Percentiles rank a stretch among this genome's conserved stretches.
These are phyloP conservation scores for Theocolax elegans DNA, from an alignment of 1,140 invertebrate genomes.

Conservation along the genomic window DNA sequence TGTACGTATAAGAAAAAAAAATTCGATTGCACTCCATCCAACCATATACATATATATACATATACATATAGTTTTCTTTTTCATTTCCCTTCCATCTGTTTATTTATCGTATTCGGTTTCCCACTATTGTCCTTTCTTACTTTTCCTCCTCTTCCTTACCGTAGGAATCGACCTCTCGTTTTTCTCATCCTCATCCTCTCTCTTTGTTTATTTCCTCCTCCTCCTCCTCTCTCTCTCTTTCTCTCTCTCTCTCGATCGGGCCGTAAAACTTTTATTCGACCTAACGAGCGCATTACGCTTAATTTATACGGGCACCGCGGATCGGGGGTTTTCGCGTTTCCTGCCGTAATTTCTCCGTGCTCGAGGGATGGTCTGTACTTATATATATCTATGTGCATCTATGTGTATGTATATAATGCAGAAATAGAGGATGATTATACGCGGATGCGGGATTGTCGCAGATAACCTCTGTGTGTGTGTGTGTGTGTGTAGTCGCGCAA, in stretches of 20 bases:
- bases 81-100: slow-evolving; percentile 4
- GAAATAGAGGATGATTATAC: slow-evolving; percentile 40
- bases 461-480: slow-evolving; percentile 4
- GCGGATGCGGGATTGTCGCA: slow-evolving; percentile 48
- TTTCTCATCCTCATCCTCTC: background rate
- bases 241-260: slow-evolving; percentile 50
- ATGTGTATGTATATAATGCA: slow-evolving; percentile 38
- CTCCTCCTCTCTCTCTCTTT: background rate
- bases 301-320: slow-evolving; percentile 56
- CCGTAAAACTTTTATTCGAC: slow-evolving; percentile 65
- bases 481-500: background rate
- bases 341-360: slow-evolving; percentile 51
- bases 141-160: no score
- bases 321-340: slow-evolving; percentile 53
- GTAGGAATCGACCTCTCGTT: no score
- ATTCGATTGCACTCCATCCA: no score
- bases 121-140: slow-evolving; percentile 35
- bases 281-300: slow-evolving; percentile 61
- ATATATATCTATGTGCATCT: background rate
- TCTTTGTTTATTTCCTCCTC: background rate
- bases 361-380: slow-evolving; percentile 39
- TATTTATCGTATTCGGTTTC: slow-evolving; percentile 30
- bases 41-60: no score
- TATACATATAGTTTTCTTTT: no score
- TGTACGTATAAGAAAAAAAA: no score